Conservation (phyloP, 2,797 vertebrate species). For the Karalla daura region DNA sequence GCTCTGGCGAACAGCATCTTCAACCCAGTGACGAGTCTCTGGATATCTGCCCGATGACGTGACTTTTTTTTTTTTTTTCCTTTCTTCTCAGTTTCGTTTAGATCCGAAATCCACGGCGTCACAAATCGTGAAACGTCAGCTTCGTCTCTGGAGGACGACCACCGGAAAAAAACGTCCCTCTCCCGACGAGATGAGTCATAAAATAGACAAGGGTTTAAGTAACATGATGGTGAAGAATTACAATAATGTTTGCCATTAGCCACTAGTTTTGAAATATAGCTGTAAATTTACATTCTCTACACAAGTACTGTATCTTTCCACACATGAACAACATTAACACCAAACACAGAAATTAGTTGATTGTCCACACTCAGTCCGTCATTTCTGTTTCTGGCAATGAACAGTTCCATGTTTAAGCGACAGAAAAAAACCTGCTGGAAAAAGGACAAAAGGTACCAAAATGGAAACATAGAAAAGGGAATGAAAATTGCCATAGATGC, state of each 20-base stretch:
- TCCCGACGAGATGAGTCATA: slow-evolving; percentile 80
- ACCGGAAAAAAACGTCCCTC: slow-evolving; percentile 77
- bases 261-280: slow-evolving; percentile 99
- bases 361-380: slow-evolving; percentile 98
- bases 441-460: slow-evolving; percentile 88
- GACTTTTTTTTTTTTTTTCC: too few species aligned
- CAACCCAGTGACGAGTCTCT: slow-evolving; percentile 57
- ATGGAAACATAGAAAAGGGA: slow-evolving; percentile 98
- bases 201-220: slow-evolving; percentile 84
- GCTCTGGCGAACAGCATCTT: slow-evolving; percentile 67
- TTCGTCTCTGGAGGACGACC: slow-evolving; percentile 82
- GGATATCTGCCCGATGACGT: slow-evolving; percentile 46
- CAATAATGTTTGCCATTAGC: slow-evolving; percentile 98
- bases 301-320: slow-evolving; percentile 99
- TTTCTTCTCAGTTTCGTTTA: slow-evolving; percentile 53
- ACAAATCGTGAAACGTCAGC: slow-evolving; percentile 77
- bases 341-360: slow-evolving; percentile 99
- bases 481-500: slow-evolving; percentile 96
- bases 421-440: slow-evolving; percentile 84
- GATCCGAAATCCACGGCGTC: slow-evolving; percentile 81
- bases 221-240: slow-evolving; percentile 97
- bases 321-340: slow-evolving; percentile 99
- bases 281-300: slow-evolving; percentile 99
- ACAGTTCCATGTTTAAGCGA: slow-evolving; percentile 86
- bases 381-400: slow-evolving; percentile 91